Conservation (phyloP, 2,888 invertebrate genomes). For the Drosophila seclusa region DNA sequence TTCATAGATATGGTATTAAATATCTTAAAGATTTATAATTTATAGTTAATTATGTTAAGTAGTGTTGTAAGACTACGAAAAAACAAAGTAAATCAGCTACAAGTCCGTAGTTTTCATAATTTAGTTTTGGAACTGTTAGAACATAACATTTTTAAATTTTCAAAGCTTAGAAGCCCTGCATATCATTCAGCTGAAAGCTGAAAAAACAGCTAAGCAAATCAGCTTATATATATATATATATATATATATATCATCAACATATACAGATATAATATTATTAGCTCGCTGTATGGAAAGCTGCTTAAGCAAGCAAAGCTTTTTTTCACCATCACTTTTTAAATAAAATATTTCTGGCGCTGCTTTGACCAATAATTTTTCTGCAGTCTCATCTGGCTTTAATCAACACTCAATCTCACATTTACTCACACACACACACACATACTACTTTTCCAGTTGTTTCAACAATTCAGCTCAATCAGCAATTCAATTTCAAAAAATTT, state of each 20-base stretch:
- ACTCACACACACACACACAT: conserved; percentile 6
- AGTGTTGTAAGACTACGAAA: not conserved
- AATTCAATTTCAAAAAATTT: conserved; percentile 40
- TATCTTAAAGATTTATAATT: not conserved
- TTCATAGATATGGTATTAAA: not conserved
- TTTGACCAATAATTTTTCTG: not conserved
- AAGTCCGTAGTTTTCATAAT: not conserved
- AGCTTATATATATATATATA: not conserved
- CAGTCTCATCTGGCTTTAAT: conserved; percentile 28
- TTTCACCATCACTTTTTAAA: not conserved
- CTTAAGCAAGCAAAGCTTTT: not conserved
- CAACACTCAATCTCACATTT: conserved; percentile 26
- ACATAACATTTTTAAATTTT: not conserved
- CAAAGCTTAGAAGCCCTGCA: not conserved
- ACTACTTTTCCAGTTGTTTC: conserved; percentile 36
- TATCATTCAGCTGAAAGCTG: not conserved
- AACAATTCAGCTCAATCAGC: conserved; percentile 35
- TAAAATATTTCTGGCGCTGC: too few species aligned
- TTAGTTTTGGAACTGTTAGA: not conserved
- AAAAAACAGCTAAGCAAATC: not conserved
- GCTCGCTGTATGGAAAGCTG: not conserved
- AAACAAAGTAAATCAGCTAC: not conserved
- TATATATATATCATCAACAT: not conserved
- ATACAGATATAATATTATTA: not conserved
- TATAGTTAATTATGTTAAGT: not conserved